Evolutionary conservation across 2,797 vertebrate genomes (phyloP).

Genomic region (Argentina silus): DNA sequence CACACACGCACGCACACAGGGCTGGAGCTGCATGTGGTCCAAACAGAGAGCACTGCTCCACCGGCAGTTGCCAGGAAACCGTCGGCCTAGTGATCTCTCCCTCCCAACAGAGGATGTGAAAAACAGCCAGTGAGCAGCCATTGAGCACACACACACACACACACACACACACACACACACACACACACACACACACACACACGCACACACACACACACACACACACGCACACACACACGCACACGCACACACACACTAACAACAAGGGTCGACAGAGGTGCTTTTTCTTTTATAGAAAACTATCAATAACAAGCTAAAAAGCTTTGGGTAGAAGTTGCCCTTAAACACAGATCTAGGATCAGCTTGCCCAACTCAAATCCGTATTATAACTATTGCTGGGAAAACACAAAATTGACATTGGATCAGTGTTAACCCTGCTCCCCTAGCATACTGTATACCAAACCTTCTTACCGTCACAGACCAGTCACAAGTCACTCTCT

Average conservation of each 20-base stretch:
- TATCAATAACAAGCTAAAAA: too few relatives aligned
- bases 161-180: neutral
- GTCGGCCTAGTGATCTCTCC: slow-evolving; percentile 68
- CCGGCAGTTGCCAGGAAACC: slow-evolving; percentile 81
- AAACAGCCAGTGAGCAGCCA: neutral
- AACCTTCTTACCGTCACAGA: slow-evolving; percentile 51
- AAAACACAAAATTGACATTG: neutral
- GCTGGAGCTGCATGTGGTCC: slow-evolving; percentile 68
- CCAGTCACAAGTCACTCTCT: neutral
- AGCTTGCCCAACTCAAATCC: neutral
- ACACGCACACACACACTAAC: neutral
- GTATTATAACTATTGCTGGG: neutral
- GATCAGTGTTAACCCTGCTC: neutral
- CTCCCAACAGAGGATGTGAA: slow-evolving; percentile 29
- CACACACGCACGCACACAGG: slow-evolving; percentile 29
- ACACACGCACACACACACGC: neutral
- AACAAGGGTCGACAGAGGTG: neutral
- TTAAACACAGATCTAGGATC: neutral
- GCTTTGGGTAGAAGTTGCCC: too few relatives aligned
- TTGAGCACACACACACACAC: neutral
- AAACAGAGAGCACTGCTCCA: slow-evolving; percentile 69
- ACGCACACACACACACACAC: neutral
- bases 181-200: neutral
- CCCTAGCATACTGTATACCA: neutral
- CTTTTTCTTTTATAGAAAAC: too few relatives aligned